Percentiles rank a stretch among this genome's conserved stretches.
phyloP scores from a whole-genome alignment of 2,888 invertebrate species.

The Ferrisia virgata region DNA sequence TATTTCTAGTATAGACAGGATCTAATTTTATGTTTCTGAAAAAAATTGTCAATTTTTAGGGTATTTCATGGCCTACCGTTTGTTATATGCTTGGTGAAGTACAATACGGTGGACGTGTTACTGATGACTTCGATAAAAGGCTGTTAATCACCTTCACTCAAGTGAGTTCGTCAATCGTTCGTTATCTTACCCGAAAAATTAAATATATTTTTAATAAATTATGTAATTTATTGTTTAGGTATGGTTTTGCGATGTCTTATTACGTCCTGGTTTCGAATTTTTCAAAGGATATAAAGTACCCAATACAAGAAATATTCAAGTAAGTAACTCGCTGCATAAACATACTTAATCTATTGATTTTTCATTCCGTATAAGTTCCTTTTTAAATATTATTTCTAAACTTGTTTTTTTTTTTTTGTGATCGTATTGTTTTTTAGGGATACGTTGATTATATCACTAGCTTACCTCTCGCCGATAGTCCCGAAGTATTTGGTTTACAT shows the following conservation, averaged over 20 bases:
- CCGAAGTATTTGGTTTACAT: conserved; percentile 95
- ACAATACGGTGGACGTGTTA: conserved; percentile 83
- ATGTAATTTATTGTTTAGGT: conserved; percentile 54
- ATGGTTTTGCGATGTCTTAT: conserved; percentile 90
- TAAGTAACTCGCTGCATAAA: too few species aligned
- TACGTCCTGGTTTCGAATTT: conserved; percentile 87
- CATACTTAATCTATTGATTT: too few species aligned
- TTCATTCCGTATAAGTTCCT: too few species aligned
- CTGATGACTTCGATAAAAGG: conserved; percentile 95
- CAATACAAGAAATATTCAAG: conserved; percentile 70
- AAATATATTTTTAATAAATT: not conserved
- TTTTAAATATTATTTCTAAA: conserved; percentile 67
- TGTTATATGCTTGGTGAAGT: conserved; percentile 96
- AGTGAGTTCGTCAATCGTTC: conserved; percentile 47
- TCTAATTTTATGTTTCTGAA: not conserved
- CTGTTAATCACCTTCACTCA: conserved; percentile 88
- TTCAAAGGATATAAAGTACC: conserved; percentile 91
- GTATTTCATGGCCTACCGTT: conserved; percentile 94
- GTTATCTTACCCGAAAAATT: too few species aligned
- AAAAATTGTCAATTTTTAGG: conserved; percentile 54
- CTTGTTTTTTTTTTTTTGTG: not conserved
- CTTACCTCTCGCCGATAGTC: conserved; percentile 80
- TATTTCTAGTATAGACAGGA: not conserved
- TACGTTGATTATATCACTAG: conserved; percentile 85
- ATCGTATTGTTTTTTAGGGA: conserved; percentile 52